Percentiles rank a stretch among this genome's conserved stretches.
These are phyloP conservation scores for Karalla daura DNA, from an alignment of 2,797 vertebrate genomes.

Conservation along the genomic window DNA sequence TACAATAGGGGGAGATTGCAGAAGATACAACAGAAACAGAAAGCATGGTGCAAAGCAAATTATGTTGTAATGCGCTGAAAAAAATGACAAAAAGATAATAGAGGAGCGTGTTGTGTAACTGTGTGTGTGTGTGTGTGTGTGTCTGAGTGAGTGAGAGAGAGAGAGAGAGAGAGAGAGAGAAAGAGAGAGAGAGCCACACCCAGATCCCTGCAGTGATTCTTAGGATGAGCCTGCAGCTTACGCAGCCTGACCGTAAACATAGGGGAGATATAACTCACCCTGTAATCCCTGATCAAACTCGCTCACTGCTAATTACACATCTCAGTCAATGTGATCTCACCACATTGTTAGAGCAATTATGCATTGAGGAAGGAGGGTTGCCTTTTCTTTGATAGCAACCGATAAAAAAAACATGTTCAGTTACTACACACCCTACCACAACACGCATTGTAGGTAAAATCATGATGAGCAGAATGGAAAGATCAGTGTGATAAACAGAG, in stretches of 20 bases:
- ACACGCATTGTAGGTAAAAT: too few species aligned
- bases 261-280: neutral
- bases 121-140: neutral
- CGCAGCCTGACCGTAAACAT: constrained; percentile 13
- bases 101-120: neutral
- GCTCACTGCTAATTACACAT: constrained; percentile 14
- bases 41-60: neutral
- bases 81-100: neutral
- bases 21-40: neutral
- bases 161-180: too few species aligned
- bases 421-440: too few species aligned
- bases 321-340: neutral
- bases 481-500: neutral
- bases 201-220: constrained; percentile 36
- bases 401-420: neutral
- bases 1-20: neutral
- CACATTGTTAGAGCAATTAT: too few species aligned
- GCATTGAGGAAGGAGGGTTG: neutral
- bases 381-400: neutral
- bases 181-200: constrained; percentile 41
- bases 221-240: constrained; percentile 35
- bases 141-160: neutral
- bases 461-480: too few species aligned
- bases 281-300: constrained; percentile 10
- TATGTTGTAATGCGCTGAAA: neutral